Evolutionary conservation across 2,888 invertebrate genomes (phyloP), one percentile per base, ranked within the genome.

Genomic region (Phytoseiulus persimilis): DNA sequence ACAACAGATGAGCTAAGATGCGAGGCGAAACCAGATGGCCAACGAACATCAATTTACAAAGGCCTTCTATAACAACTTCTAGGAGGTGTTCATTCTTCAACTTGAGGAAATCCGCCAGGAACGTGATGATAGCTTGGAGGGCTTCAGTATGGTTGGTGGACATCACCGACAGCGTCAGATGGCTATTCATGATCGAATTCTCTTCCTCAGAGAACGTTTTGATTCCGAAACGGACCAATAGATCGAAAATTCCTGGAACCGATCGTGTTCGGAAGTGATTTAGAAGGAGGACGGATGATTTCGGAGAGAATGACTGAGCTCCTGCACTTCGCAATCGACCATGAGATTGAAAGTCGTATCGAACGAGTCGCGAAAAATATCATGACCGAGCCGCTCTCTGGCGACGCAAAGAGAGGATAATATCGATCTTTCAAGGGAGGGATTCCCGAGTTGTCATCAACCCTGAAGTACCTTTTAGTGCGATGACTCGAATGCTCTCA

Each of bases 1-100:
- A 87, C 39, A 87, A n/a, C 31, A 87, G 33, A 32, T 87, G 87
- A 32, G 87, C 87, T 9, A 87, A 18, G 14, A 87, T 87, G 11
- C 87, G 87, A 14, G 87, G 87, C 87, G 87, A 87, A 31, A 87
- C 87, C 87, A 87, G 39, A n/a, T 87, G 87, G 32, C 87, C 87
- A 23, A 87, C 87, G 18, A 87, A 87, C 33, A 87, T 87, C 87
- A 87, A 33, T 33, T 87, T 87, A 39, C 87, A 87, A 9, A 87
- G 31, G 33, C 87, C 87, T 45, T 87, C 87, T 14, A 87, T 87
- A n/a, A 87, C 87, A 45, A 87, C 87, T 33, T 87, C 87, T 3
- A 87, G 87, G 39, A 87, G 87, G 14, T 33, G 28, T 5, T 87
- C 87, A 33, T 33, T 33, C 6, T 45, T 33, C 87, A 45, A n/a